phyloP scores from a whole-genome alignment of 2,113 vertebrate genomes.

The Struthidea cinerea region DNA sequence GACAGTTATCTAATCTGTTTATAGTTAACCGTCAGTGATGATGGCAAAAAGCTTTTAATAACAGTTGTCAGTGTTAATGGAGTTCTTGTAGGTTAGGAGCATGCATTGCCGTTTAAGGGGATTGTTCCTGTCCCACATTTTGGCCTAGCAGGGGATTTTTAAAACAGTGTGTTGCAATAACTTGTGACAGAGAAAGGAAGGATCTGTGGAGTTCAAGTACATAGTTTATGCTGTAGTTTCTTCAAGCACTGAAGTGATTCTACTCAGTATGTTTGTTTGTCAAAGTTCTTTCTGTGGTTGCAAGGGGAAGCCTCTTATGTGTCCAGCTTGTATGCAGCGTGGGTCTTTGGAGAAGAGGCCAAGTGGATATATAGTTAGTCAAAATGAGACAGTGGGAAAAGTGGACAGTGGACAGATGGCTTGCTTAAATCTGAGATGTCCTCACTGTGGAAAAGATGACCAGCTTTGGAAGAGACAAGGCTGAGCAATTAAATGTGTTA shows the following conservation, averaged over 20 bases:
- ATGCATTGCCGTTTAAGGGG: not conserved
- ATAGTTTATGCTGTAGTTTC: not conserved
- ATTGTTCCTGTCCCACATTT: not conserved
- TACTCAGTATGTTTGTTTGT: slow-evolving; percentile 18
- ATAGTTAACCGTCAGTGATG: not conserved
- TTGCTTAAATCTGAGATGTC: slow-evolving; percentile 47
- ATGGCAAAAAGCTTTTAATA: not conserved
- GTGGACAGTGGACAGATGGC: slow-evolving; percentile 34
- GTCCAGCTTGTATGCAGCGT: not conserved
- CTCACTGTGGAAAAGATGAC: slow-evolving; percentile 65
- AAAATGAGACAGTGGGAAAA: slow-evolving; percentile 62
- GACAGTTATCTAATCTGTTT: not conserved
- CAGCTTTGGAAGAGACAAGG: slow-evolving; percentile 17
- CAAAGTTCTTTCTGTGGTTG: not conserved
- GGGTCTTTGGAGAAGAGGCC: not conserved
- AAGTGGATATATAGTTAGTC: not conserved
- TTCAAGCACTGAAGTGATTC: not conserved
- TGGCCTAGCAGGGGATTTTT: not conserved
- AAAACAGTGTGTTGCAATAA: not conserved
- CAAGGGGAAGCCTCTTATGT: not conserved
- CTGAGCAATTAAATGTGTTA: slow-evolving; percentile 52
- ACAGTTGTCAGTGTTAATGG: not conserved
- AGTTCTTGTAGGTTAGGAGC: not conserved
- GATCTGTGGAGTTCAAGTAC: not conserved
- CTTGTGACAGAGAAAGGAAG: not conserved